A percentile compares a stretch with the other conserved stretches of the same genome.
These are phyloP conservation scores for Sepiola atlantica DNA, from an alignment of 2,888 invertebrate species.

Conservation along the genomic window DNA sequence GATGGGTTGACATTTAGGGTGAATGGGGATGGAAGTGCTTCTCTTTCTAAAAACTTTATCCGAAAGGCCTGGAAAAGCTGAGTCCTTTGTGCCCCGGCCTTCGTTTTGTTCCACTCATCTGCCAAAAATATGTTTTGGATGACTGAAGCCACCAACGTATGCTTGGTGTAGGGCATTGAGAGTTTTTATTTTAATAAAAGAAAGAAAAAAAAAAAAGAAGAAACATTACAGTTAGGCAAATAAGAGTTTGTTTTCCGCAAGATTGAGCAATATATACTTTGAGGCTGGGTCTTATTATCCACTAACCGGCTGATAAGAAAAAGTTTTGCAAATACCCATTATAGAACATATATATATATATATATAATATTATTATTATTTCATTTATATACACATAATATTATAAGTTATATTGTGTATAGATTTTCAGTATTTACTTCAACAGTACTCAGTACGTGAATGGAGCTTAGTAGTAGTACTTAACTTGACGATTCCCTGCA, in stretches of 20 bases:
- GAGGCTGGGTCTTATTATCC: background rate
- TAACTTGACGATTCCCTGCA: too few species aligned
- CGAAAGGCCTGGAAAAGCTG: constrained; percentile 7
- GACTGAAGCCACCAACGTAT: background rate
- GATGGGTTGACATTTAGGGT: background rate
- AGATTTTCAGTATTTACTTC: too few species aligned
- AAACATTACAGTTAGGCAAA: background rate
- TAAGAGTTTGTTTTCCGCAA: background rate
- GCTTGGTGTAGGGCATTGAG: background rate
- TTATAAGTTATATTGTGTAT: too few species aligned
- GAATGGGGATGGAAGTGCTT: background rate
- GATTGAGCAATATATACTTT: background rate
- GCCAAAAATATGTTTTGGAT: background rate
- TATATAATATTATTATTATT: too few species aligned
- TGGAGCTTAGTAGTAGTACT: too few species aligned
- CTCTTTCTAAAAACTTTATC: background rate
- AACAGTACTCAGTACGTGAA: too few species aligned
- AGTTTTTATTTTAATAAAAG: background rate
- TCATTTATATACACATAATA: too few species aligned
- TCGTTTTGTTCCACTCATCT: background rate
- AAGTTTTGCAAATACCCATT: background rate
- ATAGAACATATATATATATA: background rate
- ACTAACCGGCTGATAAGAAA: background rate
- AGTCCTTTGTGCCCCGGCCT: background rate
- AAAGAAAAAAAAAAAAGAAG: background rate